These are phyloP conservation scores for Phortica okadai DNA, from an alignment of 2,888 invertebrate genomes.

Conservation along the genomic window DNA sequence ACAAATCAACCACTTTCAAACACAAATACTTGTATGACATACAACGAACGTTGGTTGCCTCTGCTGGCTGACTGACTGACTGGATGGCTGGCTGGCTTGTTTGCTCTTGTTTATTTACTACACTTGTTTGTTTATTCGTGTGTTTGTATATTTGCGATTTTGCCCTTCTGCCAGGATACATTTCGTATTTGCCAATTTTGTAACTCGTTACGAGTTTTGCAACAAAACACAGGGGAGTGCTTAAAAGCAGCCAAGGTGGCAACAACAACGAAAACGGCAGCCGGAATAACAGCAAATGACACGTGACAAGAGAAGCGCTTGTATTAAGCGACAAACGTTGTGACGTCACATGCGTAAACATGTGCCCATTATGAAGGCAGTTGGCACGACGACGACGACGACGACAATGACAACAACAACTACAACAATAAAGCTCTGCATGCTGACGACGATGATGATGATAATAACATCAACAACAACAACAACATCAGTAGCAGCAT, in stretches of 20 bases:
- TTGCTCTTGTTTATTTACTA: not conserved
- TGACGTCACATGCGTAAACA: slow-evolving; percentile 66
- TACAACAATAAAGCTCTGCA: not conserved
- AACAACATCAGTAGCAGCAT: slow-evolving; percentile 38
- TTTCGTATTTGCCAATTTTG: slow-evolving; percentile 6
- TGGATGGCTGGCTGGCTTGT: not conserved
- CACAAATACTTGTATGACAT: too few relatives aligned
- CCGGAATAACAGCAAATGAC: slow-evolving; percentile 39
- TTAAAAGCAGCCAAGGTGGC: not conserved
- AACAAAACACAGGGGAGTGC: slow-evolving; percentile 23
- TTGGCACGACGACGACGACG: not conserved
- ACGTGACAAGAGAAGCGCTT: slow-evolving; percentile 43
- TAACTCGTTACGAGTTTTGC: slow-evolving; percentile 5
- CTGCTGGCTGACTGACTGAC: not conserved
- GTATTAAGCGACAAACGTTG: slow-evolving; percentile 36
- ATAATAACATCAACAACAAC: not conserved
- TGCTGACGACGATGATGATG: not conserved
- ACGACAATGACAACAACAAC: not conserved
- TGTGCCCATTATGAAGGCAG: slow-evolving; percentile 57
- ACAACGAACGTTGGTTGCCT: too few relatives aligned
- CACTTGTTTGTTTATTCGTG: not conserved
- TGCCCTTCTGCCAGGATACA: slow-evolving; percentile 4
- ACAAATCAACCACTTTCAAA: too few relatives aligned
- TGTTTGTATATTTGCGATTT: not conserved
- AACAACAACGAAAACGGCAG: not conserved